These are phyloP conservation scores for Toxonevra muliebris DNA, from an alignment of 2,888 invertebrate species.

Conservation along the genomic window DNA sequence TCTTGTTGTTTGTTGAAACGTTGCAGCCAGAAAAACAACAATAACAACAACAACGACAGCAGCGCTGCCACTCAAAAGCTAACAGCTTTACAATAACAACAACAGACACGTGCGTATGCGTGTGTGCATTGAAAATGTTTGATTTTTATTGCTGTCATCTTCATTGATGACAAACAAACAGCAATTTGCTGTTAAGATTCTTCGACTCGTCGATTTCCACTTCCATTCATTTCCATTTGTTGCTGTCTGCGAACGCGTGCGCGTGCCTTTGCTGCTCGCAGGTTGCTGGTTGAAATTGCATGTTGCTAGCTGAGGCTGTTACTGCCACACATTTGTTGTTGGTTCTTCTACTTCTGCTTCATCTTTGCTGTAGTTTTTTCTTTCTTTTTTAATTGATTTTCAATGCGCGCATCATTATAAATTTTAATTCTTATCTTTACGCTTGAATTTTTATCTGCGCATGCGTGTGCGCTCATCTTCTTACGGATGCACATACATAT, in stretches of 20 bases:
- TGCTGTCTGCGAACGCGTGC: neutral
- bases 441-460: constrained; percentile 16
- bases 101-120: too few relatives aligned
- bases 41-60: constrained; percentile 1
- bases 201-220: too few relatives aligned
- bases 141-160: constrained; percentile 29
- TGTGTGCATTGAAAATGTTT: constrained; percentile 3
- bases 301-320: too few relatives aligned
- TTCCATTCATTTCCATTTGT: constrained; percentile 1
- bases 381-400: constrained; percentile 41
- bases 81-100: too few relatives aligned
- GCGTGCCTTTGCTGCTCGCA: too few relatives aligned
- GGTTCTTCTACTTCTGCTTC: constrained; percentile 1
- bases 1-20: constrained; percentile 7
- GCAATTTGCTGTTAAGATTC: too few relatives aligned
- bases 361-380: neutral
- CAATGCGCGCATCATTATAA: constrained; percentile 40
- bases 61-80: neutral
- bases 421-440: constrained; percentile 39
- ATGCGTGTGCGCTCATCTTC: constrained; percentile 14
- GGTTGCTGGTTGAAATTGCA: too few relatives aligned
- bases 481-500: constrained; percentile 1
- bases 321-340: neutral
- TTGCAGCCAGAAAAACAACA: constrained; percentile 20
- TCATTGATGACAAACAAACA: constrained; percentile 23